phyloP scores from a whole-genome alignment of 2,797 vertebrate species.

The Lutjanus argentimaculatus region DNA sequence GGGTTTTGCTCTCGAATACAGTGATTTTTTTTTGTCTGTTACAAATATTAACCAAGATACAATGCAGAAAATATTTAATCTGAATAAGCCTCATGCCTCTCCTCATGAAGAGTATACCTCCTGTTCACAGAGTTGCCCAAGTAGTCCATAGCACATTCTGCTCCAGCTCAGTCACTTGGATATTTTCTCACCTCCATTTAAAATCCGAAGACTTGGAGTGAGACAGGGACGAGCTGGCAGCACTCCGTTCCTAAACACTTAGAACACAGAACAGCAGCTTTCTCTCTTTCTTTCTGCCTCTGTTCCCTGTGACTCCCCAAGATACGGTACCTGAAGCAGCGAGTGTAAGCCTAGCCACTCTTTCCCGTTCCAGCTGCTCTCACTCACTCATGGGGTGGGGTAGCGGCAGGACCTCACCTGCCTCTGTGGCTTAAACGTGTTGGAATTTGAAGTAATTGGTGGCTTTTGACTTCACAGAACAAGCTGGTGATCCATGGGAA shows the following conservation, averaged over 20 bases:
- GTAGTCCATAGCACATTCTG: slow-evolving; percentile 68
- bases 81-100: slow-evolving; percentile 3
- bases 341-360: slow-evolving; percentile 69
- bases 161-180: slow-evolving; percentile 76
- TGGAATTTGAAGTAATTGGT: slow-evolving; percentile 49
- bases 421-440: slow-evolving; percentile 12
- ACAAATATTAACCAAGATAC: slow-evolving; percentile 5
- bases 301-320: slow-evolving; percentile 48
- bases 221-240: slow-evolving; percentile 72
- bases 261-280: slow-evolving; percentile 45
- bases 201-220: slow-evolving; percentile 67
- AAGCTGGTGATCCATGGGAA: slow-evolving; percentile 94
- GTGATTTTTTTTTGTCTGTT: slow-evolving; percentile 2
- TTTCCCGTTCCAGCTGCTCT: slow-evolving; percentile 87
- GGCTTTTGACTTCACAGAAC: slow-evolving; percentile 87
- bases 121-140: slow-evolving; percentile 49
- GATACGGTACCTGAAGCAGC: slow-evolving; percentile 61
- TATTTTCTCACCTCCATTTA: slow-evolving; percentile 69
- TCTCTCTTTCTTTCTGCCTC: slow-evolving; percentile 52
- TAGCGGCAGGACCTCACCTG: slow-evolving; percentile 77
- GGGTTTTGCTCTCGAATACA: slow-evolving; percentile 19
- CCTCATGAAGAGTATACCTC: slow-evolving; percentile 18
- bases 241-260: slow-evolving; percentile 77
- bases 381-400: slow-evolving; percentile 88
- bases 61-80: slow-evolving; percentile 7